phyloP scores from a whole-genome alignment of 2,113 vertebrate species.

The Orcinus orca region DNA sequence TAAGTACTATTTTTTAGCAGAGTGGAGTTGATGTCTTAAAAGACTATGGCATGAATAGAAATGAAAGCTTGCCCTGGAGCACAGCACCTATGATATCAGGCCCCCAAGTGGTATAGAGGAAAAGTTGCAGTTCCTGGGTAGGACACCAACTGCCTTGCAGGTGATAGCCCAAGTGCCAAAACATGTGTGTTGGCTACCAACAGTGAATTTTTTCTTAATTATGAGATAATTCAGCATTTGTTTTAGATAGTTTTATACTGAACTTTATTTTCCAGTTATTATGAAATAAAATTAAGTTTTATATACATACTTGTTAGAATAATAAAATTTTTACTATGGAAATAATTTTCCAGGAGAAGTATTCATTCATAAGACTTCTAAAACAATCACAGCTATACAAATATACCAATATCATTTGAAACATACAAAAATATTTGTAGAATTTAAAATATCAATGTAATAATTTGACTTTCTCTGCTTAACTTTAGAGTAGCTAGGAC shows the following conservation, averaged over 20 bases:
- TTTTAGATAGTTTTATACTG: neutral
- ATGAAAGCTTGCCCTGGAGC: neutral
- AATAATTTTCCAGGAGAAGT: neutral
- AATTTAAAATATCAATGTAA: neutral
- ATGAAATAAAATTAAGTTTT: neutral
- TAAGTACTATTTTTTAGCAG: neutral
- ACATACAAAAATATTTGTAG: neutral
- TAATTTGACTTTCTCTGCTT: neutral
- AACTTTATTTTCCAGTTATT: neutral
- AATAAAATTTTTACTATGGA: neutral
- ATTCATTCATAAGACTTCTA: neutral
- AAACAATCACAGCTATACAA: neutral
- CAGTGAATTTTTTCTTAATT: neutral
- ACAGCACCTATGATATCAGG: neutral
- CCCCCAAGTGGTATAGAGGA: neutral
- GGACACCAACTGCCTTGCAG: neutral
- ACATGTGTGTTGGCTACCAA: neutral
- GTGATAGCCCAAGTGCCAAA: accelerated
- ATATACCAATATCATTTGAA: neutral
- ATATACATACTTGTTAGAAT: neutral
- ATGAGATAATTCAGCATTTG: neutral
- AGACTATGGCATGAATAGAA: neutral
- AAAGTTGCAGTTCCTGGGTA: neutral
- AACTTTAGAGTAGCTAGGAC: neutral
- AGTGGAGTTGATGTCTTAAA: neutral